A percentile compares a stretch with the other conserved stretches of the same genome.
Conservation (phyloP, 2,113 vertebrate species). For the Leptodactylus fuscus region DNA sequence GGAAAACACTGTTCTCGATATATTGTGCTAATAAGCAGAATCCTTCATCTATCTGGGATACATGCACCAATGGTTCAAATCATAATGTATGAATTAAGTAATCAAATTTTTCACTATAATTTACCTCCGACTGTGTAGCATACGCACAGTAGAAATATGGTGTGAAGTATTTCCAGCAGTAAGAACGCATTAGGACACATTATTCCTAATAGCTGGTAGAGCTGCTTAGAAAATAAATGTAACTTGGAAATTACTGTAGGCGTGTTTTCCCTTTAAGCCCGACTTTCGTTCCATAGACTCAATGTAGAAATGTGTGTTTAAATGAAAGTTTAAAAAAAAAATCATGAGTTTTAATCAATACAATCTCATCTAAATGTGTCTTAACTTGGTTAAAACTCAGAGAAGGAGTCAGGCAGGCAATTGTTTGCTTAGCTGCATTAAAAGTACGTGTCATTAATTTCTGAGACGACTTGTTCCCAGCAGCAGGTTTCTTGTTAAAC, state of each 20-base stretch:
- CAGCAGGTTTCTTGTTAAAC: slow-evolving; percentile 9
- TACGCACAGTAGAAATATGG: neutral
- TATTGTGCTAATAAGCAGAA: too few relatives aligned
- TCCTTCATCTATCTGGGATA: too few relatives aligned
- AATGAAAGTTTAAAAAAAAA: neutral
- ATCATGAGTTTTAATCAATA: slow-evolving; percentile 38
- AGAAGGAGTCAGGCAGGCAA: slow-evolving; percentile 6
- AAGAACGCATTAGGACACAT: neutral
- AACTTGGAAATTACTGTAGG: neutral
- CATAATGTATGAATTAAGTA: too few relatives aligned
- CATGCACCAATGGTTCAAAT: too few relatives aligned
- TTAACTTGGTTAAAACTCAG: slow-evolving; percentile 35
- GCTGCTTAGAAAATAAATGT: neutral
- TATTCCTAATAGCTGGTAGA: neutral
- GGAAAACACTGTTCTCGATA: too few relatives aligned
- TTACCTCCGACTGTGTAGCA: neutral
- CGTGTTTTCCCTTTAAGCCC: neutral
- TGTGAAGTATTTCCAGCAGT: neutral
- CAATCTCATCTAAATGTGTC: slow-evolving; percentile 37
- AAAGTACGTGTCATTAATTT: slow-evolving; percentile 27
- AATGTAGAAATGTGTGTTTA: neutral
- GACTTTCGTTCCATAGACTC: neutral
- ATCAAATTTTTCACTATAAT: neutral
- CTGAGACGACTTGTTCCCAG: neutral
- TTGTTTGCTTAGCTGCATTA: slow-evolving; percentile 22